Percentiles rank a stretch among this genome's conserved stretches.
phyloP scores from a whole-genome alignment of 2,113 vertebrate genomes.

The Alectura lathami region DNA sequence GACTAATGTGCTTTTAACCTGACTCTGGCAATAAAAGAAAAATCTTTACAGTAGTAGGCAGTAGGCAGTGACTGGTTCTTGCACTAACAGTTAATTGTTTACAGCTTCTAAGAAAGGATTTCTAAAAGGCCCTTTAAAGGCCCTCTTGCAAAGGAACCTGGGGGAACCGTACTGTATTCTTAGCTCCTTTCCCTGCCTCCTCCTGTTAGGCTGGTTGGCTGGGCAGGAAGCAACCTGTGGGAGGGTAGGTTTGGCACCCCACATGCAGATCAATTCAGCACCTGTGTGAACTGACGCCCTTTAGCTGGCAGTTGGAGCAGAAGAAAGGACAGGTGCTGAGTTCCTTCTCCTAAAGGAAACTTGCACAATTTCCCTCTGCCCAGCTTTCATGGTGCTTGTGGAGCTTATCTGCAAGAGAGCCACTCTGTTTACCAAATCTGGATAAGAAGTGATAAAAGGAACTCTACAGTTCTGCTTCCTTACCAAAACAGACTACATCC shows the following conservation, averaged over 20 bases:
- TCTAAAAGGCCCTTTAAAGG: background rate
- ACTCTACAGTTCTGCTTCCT: background rate
- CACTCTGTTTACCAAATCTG: background rate
- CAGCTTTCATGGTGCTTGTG: background rate
- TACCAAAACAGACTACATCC: background rate
- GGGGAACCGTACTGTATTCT: background rate
- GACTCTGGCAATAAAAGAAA: background rate
- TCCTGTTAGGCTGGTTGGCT: background rate
- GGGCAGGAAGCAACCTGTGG: background rate
- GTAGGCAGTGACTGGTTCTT: background rate
- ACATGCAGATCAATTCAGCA: background rate
- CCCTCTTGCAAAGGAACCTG: background rate
- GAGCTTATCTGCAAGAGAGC: background rate
- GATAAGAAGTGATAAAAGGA: background rate
- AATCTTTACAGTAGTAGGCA: background rate
- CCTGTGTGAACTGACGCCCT: background rate
- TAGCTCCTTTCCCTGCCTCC: background rate
- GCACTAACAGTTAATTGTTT: background rate
- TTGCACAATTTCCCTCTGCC: background rate
- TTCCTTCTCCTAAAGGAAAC: background rate
- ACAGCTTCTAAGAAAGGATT: background rate
- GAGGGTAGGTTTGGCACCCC: background rate
- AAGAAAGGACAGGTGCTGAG: background rate
- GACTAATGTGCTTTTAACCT: background rate
- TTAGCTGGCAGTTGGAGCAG: background rate